A percentile compares a stretch with the other conserved stretches of the same genome.
phyloP scores from a whole-genome alignment of 1,140 invertebrate genomes.

The Ephestia elutella region DNA sequence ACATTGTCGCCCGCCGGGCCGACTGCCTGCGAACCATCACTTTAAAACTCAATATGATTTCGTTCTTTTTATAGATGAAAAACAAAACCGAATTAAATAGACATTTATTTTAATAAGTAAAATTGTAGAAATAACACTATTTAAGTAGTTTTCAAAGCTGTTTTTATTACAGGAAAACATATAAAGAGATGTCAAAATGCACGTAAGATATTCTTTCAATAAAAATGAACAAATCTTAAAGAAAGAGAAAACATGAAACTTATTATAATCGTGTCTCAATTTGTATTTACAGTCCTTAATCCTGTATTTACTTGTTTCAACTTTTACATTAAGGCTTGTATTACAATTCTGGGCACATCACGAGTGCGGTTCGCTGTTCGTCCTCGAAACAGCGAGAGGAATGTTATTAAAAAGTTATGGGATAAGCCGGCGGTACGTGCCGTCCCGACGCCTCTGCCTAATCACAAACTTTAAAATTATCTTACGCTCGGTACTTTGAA shows the following conservation, averaged over 20 bases:
- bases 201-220: no score
- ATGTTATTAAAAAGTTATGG: constrained; percentile 71
- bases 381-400: constrained; percentile 47
- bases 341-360: constrained; percentile 57
- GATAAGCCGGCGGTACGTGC: constrained; percentile 55
- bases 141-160: no score
- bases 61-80: not conserved
- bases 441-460: constrained; percentile 32
- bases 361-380: constrained; percentile 42
- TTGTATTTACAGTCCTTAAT: not conserved
- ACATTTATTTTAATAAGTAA: not conserved
- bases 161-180: no score
- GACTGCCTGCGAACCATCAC: constrained; percentile 18
- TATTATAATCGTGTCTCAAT: not conserved
- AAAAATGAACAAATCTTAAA: no score
- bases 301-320: constrained; percentile 36
- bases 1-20: constrained; percentile 41
- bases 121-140: no score
- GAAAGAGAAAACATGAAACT: not conserved
- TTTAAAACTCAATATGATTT: no score
- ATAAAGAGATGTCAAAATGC: no score
- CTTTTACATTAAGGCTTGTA: constrained; percentile 34
- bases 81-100: no score
- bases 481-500: constrained; percentile 24
- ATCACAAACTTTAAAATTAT: constrained; percentile 59